These are phyloP conservation scores for Spheniscus mendiculus DNA, from an alignment of 2,113 vertebrate species.

Conservation along the genomic window DNA sequence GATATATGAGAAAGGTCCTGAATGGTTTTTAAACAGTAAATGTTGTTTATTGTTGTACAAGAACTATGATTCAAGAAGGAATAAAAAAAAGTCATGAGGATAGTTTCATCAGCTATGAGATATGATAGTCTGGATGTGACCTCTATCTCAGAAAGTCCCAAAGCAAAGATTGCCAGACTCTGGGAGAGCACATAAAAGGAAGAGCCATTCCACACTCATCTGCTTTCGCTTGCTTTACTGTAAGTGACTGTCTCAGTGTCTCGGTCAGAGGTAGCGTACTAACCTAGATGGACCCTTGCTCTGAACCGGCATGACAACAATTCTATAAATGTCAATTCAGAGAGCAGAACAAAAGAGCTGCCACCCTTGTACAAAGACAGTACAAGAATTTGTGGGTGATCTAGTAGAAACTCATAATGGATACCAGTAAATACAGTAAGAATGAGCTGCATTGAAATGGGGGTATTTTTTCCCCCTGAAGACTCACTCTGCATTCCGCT, in stretches of 20 bases:
- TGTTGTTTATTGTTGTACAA: neutral
- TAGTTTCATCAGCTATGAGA: neutral
- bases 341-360: neutral
- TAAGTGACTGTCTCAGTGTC: neutral
- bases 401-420: neutral
- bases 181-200: neutral
- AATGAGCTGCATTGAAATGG: neutral
- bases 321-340: neutral
- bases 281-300: neutral
- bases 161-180: neutral
- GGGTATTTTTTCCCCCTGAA: neutral
- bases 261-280: neutral
- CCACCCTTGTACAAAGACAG: neutral
- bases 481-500: neutral
- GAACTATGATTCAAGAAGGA: neutral
- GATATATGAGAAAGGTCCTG: neutral
- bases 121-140: neutral
- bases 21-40: neutral
- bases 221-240: neutral
- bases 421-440: neutral
- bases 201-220: neutral
- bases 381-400: neutral
- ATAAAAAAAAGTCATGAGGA: neutral
- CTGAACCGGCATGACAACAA: neutral
- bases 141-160: neutral